phyloP scores from a whole-genome alignment of 2,113 vertebrate species.

The Limnothrissa miodon region DNA sequence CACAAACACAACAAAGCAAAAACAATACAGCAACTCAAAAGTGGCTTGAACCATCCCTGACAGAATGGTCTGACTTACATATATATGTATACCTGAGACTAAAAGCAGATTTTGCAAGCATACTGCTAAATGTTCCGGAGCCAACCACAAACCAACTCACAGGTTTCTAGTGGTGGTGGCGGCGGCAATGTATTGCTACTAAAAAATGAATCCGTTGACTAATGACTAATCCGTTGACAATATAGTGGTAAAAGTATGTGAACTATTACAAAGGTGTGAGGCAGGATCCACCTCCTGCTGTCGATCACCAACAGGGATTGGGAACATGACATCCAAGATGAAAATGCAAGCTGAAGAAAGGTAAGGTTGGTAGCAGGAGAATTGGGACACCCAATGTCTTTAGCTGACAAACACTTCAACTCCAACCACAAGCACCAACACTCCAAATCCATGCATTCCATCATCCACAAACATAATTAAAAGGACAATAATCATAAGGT shows the following conservation, averaged over 20 bases:
- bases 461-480: neutral
- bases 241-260: neutral
- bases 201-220: no score
- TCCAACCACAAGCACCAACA: neutral
- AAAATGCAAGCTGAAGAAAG: constrained; percentile 41
- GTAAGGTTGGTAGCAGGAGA: neutral
- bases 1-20: neutral
- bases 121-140: neutral
- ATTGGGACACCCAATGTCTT: neutral
- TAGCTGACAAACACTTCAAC: neutral
- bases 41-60: constrained; percentile 3
- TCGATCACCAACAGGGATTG: constrained; percentile 53
- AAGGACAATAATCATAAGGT: neutral
- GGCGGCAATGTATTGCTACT: neutral
- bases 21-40: neutral
- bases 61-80: neutral
- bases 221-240: neutral
- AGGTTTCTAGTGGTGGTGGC: neutral
- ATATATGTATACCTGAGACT: neutral
- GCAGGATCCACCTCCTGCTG: constrained; percentile 53
- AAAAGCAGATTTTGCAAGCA: neutral
- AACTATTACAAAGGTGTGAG: constrained; percentile 18
- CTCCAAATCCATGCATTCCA: neutral
- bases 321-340: neutral
- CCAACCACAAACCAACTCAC: neutral